Conservation (phyloP, 2,888 invertebrate genomes). For the Nomada goodeniana region DNA sequence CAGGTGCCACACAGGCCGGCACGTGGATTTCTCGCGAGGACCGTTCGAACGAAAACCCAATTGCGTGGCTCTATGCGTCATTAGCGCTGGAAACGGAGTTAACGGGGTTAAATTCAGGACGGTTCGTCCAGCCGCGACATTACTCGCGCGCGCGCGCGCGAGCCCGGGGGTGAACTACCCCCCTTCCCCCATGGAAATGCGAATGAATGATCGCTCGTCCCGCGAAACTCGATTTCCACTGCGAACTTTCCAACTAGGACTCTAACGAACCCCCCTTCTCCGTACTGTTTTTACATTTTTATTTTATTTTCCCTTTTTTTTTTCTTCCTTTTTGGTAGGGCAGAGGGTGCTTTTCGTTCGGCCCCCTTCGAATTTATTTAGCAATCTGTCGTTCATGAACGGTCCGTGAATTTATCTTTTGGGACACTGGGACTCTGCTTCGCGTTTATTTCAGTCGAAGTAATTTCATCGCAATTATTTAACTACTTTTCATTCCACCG, state of each 20-base stretch:
- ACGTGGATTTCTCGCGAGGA: conserved; percentile 44
- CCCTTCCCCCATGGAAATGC: conserved; percentile 63
- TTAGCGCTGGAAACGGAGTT: conserved; percentile 80
- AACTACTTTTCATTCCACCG: no score
- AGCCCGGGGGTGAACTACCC: conserved; percentile 42
- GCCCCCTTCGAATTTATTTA: no score
- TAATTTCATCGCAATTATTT: no score
- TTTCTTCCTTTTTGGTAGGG: no score
- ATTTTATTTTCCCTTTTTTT: no score
- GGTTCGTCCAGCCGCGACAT: conserved; percentile 74
- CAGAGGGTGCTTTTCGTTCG: no score
- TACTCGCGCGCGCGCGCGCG: conserved; percentile 62
- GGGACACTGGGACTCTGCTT: no score
- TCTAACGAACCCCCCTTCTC: conserved; percentile 56
- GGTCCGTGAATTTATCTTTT: no score
- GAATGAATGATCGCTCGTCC: conserved; percentile 70
- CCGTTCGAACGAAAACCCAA: conserved; percentile 76
- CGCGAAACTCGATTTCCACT: conserved; percentile 63
- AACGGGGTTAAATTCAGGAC: conserved; percentile 76
- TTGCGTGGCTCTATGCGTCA: conserved; percentile 79
- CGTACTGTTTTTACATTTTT: neutral
- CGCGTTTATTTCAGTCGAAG: no score
- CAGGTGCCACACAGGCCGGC: conserved; percentile 24
- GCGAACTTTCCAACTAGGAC: conserved; percentile 33
- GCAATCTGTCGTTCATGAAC: no score